Evolutionary conservation across 2,797 vertebrate species (phyloP).

Genomic region (Lepidocolaptes lacrymiger): DNA sequence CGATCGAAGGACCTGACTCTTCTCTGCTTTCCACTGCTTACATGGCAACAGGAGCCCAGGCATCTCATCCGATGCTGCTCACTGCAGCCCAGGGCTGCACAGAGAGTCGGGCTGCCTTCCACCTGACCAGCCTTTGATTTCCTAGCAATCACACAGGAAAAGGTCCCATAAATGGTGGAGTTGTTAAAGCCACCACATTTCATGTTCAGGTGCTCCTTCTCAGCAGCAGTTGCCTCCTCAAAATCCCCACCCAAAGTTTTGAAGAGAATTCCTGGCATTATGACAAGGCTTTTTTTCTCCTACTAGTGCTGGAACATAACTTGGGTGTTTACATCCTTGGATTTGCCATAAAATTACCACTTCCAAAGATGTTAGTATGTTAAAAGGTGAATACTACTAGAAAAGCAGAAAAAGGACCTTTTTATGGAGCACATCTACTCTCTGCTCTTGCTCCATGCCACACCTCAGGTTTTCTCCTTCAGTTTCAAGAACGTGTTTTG

Average conservation of each 20-base stretch:
- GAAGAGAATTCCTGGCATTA: background rate
- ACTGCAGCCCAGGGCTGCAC: fast-evolving
- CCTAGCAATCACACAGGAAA: background rate
- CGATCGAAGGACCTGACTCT: background rate
- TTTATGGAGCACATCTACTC: background rate
- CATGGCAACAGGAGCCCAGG: fast-evolving
- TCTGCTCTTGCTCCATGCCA: background rate
- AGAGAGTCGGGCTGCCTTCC: background rate
- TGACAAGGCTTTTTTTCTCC: background rate
- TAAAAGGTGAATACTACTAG: background rate
- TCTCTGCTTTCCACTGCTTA: fast-evolving
- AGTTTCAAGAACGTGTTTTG: background rate
- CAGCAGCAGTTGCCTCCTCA: background rate
- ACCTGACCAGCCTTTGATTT: background rate
- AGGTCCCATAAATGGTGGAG: background rate
- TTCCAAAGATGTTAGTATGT: background rate
- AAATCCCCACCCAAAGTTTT: background rate
- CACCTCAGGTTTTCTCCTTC: background rate
- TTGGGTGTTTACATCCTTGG: background rate
- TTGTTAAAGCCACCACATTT: background rate
- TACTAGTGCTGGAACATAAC: background rate
- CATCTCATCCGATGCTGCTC: fast-evolving
- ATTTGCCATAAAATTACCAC: background rate
- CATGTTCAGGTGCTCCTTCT: background rate
- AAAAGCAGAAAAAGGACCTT: background rate